Percentiles rank a stretch among this genome's conserved stretches.
Evolutionary conservation across 2,888 invertebrate species (phyloP).

Genomic region (Trichacis sp.): DNA sequence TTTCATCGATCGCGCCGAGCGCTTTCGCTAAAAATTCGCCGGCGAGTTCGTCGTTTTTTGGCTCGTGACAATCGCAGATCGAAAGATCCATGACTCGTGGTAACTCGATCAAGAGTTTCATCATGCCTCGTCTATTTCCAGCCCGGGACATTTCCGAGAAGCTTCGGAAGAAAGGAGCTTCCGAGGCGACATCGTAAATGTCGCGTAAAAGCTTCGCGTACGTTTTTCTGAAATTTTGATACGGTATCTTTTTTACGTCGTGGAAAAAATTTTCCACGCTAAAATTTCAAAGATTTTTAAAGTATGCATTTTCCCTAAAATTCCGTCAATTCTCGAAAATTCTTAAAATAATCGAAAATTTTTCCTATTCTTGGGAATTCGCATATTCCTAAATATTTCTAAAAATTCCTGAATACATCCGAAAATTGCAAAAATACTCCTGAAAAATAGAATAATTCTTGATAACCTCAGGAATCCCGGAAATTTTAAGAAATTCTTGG

Average conservation of each 20-base stretch:
- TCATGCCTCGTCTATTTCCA: slow-evolving; percentile 54
- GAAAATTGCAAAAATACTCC: neutral
- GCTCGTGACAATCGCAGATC: slow-evolving; percentile 46
- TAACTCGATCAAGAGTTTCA: slow-evolving; percentile 49
- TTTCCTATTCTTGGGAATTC: too few relatives aligned
- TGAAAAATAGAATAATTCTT: neutral
- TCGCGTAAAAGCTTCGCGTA: slow-evolving; percentile 25
- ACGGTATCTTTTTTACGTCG: too few relatives aligned
- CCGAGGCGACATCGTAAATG: slow-evolving; percentile 40
- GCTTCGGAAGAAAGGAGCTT: slow-evolving; percentile 32
- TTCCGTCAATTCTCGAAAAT: too few relatives aligned
- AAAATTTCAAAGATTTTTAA: neutral
- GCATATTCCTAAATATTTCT: too few relatives aligned
- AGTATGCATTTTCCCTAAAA: too few relatives aligned
- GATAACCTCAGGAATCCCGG: too few relatives aligned
- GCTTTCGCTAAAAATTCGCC: slow-evolving; percentile 40
- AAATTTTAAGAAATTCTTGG: too few relatives aligned
- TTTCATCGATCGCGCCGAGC: slow-evolving; percentile 10
- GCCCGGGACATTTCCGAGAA: slow-evolving; percentile 44
- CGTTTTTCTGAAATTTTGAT: slow-evolving; percentile 21
- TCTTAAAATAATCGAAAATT: too few relatives aligned
- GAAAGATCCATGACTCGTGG: slow-evolving; percentile 43
- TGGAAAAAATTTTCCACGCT: neutral
- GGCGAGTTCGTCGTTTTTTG: slow-evolving; percentile 52
- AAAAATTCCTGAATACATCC: neutral